Evolutionary conservation across 2,113 vertebrate species (phyloP).

Genomic region (Crotalus helleri): DNA sequence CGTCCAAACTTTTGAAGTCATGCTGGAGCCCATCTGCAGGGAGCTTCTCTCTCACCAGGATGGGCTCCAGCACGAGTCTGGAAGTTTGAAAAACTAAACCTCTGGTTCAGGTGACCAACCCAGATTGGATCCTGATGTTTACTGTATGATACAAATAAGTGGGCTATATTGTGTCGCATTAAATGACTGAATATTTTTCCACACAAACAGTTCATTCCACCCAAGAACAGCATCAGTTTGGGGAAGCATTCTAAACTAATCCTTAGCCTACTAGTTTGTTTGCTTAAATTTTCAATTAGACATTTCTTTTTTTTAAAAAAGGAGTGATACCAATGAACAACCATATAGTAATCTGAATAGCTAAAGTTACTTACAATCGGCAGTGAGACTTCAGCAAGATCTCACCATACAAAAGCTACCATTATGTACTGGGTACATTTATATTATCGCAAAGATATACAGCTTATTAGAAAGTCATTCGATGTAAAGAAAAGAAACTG

Average conservation of each 20-base stretch:
- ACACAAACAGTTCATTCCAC: background rate
- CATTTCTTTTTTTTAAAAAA: background rate
- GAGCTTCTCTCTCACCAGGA: background rate
- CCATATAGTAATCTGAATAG: background rate
- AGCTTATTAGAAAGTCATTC: background rate
- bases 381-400: background rate
- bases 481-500: background rate
- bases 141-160: background rate
- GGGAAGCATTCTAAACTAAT: background rate
- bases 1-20: background rate
- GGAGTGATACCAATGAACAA: background rate
- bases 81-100: background rate
- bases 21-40: background rate
- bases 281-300: background rate
- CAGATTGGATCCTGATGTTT: background rate
- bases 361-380: background rate
- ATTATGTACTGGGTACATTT: background rate
- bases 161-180: background rate
- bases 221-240: background rate
- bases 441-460: background rate
- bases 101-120: background rate
- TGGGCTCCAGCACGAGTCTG: background rate
- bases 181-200: background rate
- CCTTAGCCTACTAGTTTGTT: background rate
- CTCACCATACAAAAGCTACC: background rate